Evolutionary conservation across 2,888 invertebrate genomes (phyloP).

Genomic region (Cheilosia vernalis): DNA sequence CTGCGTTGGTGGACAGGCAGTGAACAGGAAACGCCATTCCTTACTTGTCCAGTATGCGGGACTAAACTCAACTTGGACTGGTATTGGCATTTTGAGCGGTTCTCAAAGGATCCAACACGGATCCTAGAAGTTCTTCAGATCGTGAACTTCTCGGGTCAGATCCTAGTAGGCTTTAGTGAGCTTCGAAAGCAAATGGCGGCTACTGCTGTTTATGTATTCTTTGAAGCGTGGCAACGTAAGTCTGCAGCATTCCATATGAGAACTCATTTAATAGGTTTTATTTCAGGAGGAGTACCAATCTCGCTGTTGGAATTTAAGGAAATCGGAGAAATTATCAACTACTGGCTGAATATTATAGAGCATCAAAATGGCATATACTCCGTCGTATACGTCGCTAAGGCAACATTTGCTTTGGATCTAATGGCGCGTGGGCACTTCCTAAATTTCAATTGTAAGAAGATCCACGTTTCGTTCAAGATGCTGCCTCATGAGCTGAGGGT

Average conservation of each 20-base stretch:
- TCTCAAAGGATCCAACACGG: background rate
- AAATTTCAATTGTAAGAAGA: constrained; percentile 44
- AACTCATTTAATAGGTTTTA: background rate
- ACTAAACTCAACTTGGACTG: constrained; percentile 21
- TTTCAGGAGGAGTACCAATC: constrained; percentile 18
- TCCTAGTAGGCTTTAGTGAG: constrained; percentile 14
- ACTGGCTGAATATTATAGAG: constrained; percentile 40
- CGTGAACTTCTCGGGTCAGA: background rate
- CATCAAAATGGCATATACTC: constrained; percentile 40
- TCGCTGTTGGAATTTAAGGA: constrained; percentile 9
- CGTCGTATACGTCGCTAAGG: constrained; percentile 26
- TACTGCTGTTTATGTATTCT: constrained; percentile 17
- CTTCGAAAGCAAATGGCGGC: constrained; percentile 39
- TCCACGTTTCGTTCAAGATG: constrained; percentile 34
- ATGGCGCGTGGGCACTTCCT: constrained; percentile 36
- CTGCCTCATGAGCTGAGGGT: constrained; percentile 36
- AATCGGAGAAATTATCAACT: constrained; percentile 19
- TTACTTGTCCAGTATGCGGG: constrained; percentile 45
- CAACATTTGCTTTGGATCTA: constrained; percentile 50
- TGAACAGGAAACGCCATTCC: background rate
- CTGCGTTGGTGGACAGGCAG: constrained; percentile 77
- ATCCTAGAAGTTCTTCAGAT: constrained; percentile 4
- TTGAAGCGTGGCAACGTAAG: constrained; percentile 38
- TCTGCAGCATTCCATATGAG: background rate
- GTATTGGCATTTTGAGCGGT: constrained; percentile 24